Percentiles rank a stretch among this genome's conserved stretches.
Evolutionary conservation across 1,140 invertebrate genomes (phyloP).

Genomic region (Orchestia grillus): DNA sequence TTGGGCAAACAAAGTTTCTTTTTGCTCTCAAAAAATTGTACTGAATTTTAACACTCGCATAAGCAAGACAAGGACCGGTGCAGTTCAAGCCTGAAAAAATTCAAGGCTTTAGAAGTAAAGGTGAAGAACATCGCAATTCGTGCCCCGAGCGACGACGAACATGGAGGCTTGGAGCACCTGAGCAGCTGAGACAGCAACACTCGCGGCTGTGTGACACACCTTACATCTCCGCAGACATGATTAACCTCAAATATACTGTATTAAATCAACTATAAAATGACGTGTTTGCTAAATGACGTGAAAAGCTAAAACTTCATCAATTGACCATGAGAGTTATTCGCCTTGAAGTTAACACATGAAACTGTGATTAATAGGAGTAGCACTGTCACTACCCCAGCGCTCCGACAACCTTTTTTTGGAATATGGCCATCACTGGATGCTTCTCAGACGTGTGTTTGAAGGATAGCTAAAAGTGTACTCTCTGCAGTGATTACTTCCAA

Average conservation of each 20-base stretch:
- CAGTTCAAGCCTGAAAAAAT: background rate
- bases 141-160: background rate
- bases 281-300: too few species aligned
- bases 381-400: background rate
- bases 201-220: background rate
- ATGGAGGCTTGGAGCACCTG: background rate
- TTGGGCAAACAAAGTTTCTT: too few species aligned
- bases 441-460: background rate
- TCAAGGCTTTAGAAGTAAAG: background rate
- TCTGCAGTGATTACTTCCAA: background rate
- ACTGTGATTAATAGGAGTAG: too few species aligned
- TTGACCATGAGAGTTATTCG: too few species aligned
- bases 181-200: background rate
- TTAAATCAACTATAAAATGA: too few species aligned
- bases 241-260: too few species aligned
- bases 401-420: background rate
- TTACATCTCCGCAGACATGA: too few species aligned
- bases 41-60: background rate
- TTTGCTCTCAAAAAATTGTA: background rate
- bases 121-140: background rate
- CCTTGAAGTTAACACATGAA: too few species aligned
- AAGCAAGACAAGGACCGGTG: background rate
- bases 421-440: background rate
- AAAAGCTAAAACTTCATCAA: too few species aligned
- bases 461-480: background rate